Conservation (phyloP, 2,113 vertebrate species). For the Anarrhichthys ocellatus region DNA sequence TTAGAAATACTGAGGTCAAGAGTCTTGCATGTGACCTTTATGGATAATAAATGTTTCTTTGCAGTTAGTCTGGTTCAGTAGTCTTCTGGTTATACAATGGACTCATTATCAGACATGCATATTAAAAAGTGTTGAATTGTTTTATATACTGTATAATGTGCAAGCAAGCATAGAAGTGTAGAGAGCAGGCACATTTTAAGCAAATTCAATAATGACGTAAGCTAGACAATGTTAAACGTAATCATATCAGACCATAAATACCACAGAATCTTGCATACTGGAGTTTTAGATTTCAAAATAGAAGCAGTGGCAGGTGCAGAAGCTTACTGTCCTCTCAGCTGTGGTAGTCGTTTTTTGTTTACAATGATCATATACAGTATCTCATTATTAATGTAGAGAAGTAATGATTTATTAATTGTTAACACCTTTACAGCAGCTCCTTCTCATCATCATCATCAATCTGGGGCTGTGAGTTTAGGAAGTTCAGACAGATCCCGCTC, state of each 20-base stretch:
- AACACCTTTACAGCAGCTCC: not conserved
- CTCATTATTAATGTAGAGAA: not conserved
- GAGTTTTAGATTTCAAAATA: not conserved
- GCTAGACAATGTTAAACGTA: not conserved
- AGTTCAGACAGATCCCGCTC: slow-evolving; percentile 29
- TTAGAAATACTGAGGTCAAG: not conserved
- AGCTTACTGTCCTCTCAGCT: not conserved
- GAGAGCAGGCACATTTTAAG: not conserved
- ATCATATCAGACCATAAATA: not conserved
- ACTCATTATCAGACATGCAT: not conserved
- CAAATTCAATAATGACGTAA: not conserved
- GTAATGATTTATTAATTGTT: not conserved
- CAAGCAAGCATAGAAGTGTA: not conserved
- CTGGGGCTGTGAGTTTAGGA: slow-evolving; percentile 23
- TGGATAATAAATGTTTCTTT: not conserved
- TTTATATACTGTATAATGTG: not conserved
- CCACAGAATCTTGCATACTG: not conserved
- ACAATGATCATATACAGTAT: not conserved
- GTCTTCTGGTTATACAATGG: not conserved
- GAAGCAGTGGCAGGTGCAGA: not conserved
- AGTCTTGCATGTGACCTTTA: not conserved
- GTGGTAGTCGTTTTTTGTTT: not conserved
- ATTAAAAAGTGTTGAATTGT: not conserved
- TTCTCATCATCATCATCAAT: slow-evolving; percentile 9
- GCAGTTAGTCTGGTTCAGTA: not conserved